phyloP scores from a whole-genome alignment of 2,113 vertebrate genomes.

The Tragelaphus strepsiceros region DNA sequence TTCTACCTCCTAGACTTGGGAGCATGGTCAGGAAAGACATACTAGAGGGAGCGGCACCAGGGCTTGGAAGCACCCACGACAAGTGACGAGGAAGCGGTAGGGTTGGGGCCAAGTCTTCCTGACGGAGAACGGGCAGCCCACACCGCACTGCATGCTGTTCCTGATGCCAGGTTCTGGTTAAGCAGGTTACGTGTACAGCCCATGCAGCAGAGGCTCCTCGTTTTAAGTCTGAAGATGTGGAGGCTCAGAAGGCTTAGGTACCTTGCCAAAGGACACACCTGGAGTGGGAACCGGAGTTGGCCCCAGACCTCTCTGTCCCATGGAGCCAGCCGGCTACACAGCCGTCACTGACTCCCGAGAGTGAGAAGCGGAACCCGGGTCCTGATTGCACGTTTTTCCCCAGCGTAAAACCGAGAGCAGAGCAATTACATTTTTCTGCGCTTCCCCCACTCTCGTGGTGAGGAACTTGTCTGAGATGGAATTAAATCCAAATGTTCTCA shows the following conservation, averaged over 20 bases:
- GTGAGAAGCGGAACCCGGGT: neutral
- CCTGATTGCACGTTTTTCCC: neutral
- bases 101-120: neutral
- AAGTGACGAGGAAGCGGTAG: neutral
- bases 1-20: neutral
- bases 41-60: neutral
- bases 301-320: neutral
- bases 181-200: neutral
- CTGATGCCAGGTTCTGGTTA: neutral
- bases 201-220: fast-evolving
- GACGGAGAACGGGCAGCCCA: neutral
- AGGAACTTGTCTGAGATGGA: neutral
- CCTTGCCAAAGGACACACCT: neutral
- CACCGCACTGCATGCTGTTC: neutral
- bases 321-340: neutral
- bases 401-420: neutral
- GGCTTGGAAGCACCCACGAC: too few relatives aligned
- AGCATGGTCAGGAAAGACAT: neutral
- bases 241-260: neutral
- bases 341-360: neutral
- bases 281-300: neutral
- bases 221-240: neutral
- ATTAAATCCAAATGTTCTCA: constrained; percentile 41
- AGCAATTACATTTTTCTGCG: neutral
- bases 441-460: neutral